phyloP scores from a whole-genome alignment of 2,888 invertebrate species.

The Philhelius pedissequus region DNA sequence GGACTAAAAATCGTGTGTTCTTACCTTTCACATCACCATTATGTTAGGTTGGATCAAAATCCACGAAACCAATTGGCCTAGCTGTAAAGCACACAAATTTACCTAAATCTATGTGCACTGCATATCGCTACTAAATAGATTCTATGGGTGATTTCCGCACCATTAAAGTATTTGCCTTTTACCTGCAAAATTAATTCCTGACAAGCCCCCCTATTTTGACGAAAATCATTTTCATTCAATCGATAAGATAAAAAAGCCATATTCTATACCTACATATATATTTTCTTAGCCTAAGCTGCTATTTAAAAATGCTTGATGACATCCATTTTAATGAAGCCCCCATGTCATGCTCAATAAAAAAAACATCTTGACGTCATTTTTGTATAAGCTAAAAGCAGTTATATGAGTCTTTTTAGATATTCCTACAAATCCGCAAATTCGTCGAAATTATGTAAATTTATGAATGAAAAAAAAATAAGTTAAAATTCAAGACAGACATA shows the following conservation, averaged over 20 bases:
- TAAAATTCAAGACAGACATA: not conserved
- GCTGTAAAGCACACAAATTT: not conserved
- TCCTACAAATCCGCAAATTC: not conserved
- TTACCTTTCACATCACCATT: no score
- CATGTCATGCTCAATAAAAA: not conserved
- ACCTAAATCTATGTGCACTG: not conserved
- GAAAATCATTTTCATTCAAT: not conserved
- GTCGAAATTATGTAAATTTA: not conserved
- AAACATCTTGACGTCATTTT: not conserved
- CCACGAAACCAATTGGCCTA: no score
- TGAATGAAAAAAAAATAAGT: not conserved
- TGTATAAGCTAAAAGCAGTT: not conserved
- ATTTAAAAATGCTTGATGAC: not conserved
- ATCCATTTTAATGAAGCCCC: not conserved
- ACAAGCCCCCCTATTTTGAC: not conserved
- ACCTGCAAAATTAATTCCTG: not conserved
- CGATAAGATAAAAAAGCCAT: not conserved
- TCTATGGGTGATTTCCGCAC: not conserved
- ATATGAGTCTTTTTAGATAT: no score
- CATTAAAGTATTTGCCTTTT: not conserved
- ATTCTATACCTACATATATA: no score
- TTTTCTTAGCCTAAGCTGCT: no score
- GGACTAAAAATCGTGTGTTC: no score
- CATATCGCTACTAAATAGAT: not conserved
- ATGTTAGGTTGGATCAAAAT: no score